A percentile compares a stretch with the other conserved stretches of the same genome.
These are phyloP conservation scores for Philopedon plagiatum DNA, from an alignment of 2,888 invertebrate genomes.

Conservation along the genomic window DNA sequence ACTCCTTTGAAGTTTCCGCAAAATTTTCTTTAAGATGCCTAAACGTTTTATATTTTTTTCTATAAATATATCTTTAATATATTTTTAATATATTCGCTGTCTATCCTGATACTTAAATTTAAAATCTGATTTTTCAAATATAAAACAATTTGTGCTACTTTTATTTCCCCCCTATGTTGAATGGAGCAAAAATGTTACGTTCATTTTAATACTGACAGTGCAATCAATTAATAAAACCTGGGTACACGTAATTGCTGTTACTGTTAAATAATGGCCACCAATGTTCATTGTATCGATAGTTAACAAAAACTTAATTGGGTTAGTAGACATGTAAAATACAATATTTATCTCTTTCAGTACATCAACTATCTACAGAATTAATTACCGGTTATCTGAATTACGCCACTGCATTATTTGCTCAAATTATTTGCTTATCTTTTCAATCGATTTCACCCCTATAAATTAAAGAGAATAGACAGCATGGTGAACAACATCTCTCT, in stretches of 20 bases:
- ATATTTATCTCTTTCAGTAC: constrained; percentile 5
- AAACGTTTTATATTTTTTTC: too few species aligned
- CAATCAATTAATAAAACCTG: background rate
- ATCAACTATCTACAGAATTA: constrained; percentile 13
- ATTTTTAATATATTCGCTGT: too few species aligned
- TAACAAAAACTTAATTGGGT: constrained; percentile 5
- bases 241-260: background rate
- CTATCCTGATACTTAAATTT: too few species aligned
- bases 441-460: constrained; percentile 16
- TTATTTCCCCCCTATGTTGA: too few species aligned
- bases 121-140: too few species aligned
- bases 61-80: too few species aligned
- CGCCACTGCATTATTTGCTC: constrained; percentile 1
- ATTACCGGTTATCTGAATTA: constrained; percentile 10
- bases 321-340: background rate
- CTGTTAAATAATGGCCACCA: background rate
- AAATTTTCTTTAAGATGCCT: too few species aligned
- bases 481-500: background rate
- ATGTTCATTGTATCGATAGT: background rate
- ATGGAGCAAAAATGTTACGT: background rate
- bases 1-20: too few species aligned
- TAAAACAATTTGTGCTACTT: background rate
- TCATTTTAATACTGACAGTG: background rate
- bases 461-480: constrained; percentile 10
- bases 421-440: constrained; percentile 11